Evolutionary conservation across 2,113 vertebrate genomes (phyloP).

Genomic region (Chascanopsetta lugubris): DNA sequence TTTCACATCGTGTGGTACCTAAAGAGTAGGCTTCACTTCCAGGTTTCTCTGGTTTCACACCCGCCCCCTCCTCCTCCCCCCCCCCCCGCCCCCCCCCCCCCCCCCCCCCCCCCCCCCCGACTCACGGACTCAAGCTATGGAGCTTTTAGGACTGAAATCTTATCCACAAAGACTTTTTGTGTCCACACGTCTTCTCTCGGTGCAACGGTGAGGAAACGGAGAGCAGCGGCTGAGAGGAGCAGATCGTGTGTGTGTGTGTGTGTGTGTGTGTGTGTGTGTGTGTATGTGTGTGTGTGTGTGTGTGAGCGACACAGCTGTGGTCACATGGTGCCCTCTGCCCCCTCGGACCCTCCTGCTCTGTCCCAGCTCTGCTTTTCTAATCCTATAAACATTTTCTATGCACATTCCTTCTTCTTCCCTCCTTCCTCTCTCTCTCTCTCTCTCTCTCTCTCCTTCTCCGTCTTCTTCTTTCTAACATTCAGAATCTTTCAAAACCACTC

Average conservation of each 20-base stretch:
- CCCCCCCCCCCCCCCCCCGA: too few species aligned
- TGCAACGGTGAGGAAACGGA: background rate
- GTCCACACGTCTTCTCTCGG: slow-evolving; percentile 4
- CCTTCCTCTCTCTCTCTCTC: background rate
- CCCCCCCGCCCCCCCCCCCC: too few species aligned
- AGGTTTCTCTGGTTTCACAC: slow-evolving; percentile 20
- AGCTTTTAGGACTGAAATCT: slow-evolving; percentile 1
- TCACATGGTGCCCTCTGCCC: slow-evolving; percentile 45
- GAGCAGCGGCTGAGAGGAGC: background rate
- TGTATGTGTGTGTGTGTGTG: slow-evolving; percentile 1
- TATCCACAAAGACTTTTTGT: slow-evolving; percentile 30
- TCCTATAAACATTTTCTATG: slow-evolving; percentile 55
- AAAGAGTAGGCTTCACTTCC: slow-evolving; percentile 35
- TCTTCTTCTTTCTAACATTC: slow-evolving; percentile 33
- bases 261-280: background rate
- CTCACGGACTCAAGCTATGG: slow-evolving; percentile 3
- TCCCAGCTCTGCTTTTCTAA: slow-evolving; percentile 54
- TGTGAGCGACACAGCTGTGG: slow-evolving; percentile 36
- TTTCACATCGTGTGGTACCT: slow-evolving; percentile 5
- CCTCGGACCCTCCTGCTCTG: slow-evolving; percentile 8
- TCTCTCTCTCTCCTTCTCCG: background rate
- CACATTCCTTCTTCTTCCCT: slow-evolving; percentile 42
- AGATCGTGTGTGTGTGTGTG: background rate
- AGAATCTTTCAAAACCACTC: slow-evolving; percentile 3
- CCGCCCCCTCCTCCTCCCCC: too few species aligned